A percentile compares a stretch with the other conserved stretches of the same genome.
These are phyloP conservation scores for Lasioglossum morio DNA, from an alignment of 2,888 invertebrate genomes.

Conservation along the genomic window DNA sequence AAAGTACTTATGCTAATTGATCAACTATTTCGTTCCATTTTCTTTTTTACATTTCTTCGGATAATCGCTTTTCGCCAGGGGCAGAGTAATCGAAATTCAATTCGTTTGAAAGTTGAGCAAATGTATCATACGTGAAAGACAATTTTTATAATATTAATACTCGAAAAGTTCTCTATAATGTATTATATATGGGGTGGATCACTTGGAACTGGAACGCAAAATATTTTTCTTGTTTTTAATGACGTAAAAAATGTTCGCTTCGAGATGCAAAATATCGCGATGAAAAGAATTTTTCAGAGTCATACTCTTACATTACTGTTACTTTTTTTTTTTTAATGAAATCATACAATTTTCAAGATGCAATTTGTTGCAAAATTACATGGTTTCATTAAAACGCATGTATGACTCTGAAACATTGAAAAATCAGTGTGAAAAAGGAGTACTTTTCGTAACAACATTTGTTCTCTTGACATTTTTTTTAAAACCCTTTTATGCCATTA, in stretches of 20 bases:
- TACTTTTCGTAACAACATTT: background rate
- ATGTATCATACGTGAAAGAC: constrained; percentile 7
- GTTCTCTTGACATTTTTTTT: background rate
- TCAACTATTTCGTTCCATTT: background rate
- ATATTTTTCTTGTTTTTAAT: background rate
- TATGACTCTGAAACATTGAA: background rate
- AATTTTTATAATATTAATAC: background rate
- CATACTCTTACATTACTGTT: background rate
- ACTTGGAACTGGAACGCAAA: background rate
- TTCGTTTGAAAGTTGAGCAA: constrained; percentile 3
- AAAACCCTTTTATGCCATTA: background rate
- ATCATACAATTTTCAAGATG: background rate
- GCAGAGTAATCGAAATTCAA: constrained; percentile 1
- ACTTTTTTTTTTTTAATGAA: background rate
- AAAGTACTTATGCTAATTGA: background rate
- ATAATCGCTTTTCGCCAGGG: constrained; percentile 6
- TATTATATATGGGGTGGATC: background rate
- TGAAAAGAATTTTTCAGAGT: background rate
- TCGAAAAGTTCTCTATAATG: background rate
- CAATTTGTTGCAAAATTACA: background rate
- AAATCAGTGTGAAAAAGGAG: background rate
- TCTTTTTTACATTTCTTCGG: background rate
- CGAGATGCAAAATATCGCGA: background rate
- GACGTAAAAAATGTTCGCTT: background rate
- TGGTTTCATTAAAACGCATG: background rate